Base-by-base conservation (phyloP, 2,113 vertebrate genomes). In the Acinonyx jubatus region DNA sequence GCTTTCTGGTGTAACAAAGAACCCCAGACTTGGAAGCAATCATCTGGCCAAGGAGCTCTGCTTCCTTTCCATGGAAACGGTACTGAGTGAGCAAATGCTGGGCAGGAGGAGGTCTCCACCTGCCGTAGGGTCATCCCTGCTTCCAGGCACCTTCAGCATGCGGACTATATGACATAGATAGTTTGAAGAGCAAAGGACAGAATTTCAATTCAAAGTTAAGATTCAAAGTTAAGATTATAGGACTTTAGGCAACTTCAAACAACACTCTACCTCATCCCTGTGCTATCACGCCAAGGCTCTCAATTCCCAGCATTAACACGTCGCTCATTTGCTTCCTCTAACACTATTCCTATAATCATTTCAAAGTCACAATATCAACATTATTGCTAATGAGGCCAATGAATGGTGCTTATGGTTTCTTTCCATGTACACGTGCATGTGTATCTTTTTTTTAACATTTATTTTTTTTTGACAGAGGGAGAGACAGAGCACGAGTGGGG, bases 131-230 rank as follows among this genome's bases (percentile, higher is more conserved):
- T 50, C 41, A 4, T 25, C 48, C 14, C 33, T 38, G 27, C 25
- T 55, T 80, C 48, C 8, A 61, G 33, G 48, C 9, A n/a, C 36
- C 36, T 36, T 68, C 31, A 38, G 66, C 21, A n/a, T 8, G 31
- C 6, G 36, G 66, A 36, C 15, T 36, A 8, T 48, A 23, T 4
- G 27, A 50, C 25, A 3, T 8, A 61, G 14, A 15, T 31, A 7
- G 41, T 74, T 55, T 71, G 78, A 93, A 95, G 52, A 55, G 69
- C 3, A 78, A 88, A 92, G 41, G 69, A 55, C 25, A 41, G 31
- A 21, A 48, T 55, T 92, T 33, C 31, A 69, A 63, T 23, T 48
- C 33, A 61, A 71, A 85, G 71, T 3, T 76, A 76, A 83, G 7
- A 66, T 48, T 41, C 33, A 61, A 71, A 85, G 71, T 3, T 76